Percentiles rank a stretch among this genome's conserved stretches.
phyloP scores from a whole-genome alignment of 2,113 vertebrate genomes.

The Mola mola region DNA sequence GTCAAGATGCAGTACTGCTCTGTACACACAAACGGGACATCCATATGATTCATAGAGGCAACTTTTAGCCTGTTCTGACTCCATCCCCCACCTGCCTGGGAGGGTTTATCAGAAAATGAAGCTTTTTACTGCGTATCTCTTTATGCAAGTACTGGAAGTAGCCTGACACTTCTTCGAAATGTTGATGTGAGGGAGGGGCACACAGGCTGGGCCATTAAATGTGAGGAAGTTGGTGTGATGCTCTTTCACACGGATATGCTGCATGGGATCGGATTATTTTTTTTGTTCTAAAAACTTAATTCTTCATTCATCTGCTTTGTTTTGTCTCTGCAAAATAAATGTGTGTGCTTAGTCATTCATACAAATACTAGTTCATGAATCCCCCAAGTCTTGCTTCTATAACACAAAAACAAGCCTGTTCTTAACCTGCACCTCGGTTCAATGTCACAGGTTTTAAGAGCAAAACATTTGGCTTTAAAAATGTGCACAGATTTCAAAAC shows the following conservation, averaged over 20 bases:
- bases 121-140: too few species aligned
- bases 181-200: neutral
- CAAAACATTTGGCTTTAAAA: too few species aligned
- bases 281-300: too few species aligned
- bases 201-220: neutral
- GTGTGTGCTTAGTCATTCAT: neutral
- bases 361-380: constrained; percentile 12
- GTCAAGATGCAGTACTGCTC: constrained; percentile 5
- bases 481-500: neutral
- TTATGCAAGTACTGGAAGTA: constrained; percentile 14
- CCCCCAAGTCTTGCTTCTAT: neutral
- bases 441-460: too few species aligned
- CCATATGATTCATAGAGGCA: constrained; percentile 31
- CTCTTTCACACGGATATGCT: constrained; percentile 1
- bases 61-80: constrained; percentile 10
- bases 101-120: neutral
- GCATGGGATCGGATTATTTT: neutral
- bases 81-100: constrained; percentile 6
- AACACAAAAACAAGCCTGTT: too few species aligned
- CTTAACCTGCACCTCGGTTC: too few species aligned
- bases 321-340: constrained; percentile 16
- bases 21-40: constrained; percentile 17
- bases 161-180: constrained; percentile 7
- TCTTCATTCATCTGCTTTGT: constrained; percentile 9
- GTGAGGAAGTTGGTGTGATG: constrained; percentile 22